Evolutionary conservation across 2,888 invertebrate genomes (phyloP).

Genomic region (Achlya flavicornis): DNA sequence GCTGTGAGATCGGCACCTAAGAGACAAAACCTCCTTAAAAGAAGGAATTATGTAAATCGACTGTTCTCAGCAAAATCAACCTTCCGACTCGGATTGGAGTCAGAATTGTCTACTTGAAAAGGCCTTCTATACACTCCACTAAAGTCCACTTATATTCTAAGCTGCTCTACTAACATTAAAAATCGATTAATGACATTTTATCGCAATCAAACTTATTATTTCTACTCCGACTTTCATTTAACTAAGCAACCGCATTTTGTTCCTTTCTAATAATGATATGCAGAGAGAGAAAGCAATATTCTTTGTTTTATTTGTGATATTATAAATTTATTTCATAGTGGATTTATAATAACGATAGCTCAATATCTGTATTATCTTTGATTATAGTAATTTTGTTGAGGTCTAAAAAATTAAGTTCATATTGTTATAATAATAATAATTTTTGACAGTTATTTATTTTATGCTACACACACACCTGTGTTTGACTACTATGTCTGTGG

Average conservation of each 20-base stretch:
- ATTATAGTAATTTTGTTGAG: not conserved
- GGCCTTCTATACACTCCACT: too few species aligned
- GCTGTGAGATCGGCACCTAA: too few species aligned
- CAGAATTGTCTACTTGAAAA: too few species aligned
- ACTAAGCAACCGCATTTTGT: not conserved
- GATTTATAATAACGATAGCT: not conserved
- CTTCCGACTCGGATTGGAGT: too few species aligned
- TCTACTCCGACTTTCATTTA: slow-evolving; percentile 1
- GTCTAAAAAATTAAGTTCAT: not conserved
- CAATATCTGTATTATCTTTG: not conserved
- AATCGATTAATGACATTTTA: not conserved
- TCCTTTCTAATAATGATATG: not conserved
- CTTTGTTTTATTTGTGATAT: slow-evolving; percentile 2
- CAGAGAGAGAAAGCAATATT: slow-evolving; percentile 1
- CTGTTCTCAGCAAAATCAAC: too few species aligned
- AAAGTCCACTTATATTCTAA: not conserved
- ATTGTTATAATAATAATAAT: not conserved
- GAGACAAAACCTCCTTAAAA: too few species aligned
- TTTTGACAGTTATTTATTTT: not conserved
- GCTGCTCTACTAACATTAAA: not conserved
- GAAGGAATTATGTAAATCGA: too few species aligned
- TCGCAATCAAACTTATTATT: slow-evolving; percentile 1
- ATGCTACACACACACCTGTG: too few species aligned
- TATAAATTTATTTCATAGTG: not conserved
- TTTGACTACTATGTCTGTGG: too few species aligned